Evolutionary conservation across 2,797 vertebrate species (phyloP).

Genomic region (Crotalus adamanteus): DNA sequence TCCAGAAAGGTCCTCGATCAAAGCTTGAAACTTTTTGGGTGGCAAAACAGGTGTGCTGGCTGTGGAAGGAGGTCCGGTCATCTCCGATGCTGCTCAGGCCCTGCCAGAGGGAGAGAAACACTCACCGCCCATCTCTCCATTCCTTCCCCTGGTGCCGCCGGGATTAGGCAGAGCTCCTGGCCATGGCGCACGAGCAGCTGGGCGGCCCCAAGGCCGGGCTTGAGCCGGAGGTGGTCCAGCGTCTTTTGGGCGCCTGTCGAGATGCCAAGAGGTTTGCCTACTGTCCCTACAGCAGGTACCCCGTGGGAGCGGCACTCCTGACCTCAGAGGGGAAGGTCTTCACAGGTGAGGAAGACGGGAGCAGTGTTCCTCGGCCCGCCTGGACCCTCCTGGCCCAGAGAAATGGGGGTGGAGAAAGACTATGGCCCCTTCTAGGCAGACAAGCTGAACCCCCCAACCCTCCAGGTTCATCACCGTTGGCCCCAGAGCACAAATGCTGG

Average conservation of each 20-base stretch:
- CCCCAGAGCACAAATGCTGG: background rate
- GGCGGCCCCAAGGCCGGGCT: background rate
- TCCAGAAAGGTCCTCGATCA: background rate
- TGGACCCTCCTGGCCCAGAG: background rate
- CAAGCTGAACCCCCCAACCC: background rate
- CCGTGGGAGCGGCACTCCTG: conserved; percentile 88
- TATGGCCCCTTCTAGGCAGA: background rate
- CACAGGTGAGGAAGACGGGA: conserved; percentile 74
- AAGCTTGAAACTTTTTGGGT: background rate
- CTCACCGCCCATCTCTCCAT: background rate
- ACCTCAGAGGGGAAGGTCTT: conserved; percentile 74
- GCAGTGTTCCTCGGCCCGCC: background rate
- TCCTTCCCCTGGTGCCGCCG: background rate
- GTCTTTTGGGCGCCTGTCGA: conserved; percentile 67
- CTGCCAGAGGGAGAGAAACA: background rate
- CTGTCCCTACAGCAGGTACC: conserved; percentile 90
- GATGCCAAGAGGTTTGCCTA: conserved; percentile 83
- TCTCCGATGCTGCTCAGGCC: fast-evolving
- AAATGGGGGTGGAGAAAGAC: background rate
- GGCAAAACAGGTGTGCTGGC: background rate
- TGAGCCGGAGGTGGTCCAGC: conserved; percentile 39
- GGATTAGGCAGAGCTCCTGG: background rate
- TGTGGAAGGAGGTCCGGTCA: background rate
- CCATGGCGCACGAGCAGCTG: conserved; percentile 44
- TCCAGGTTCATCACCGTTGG: background rate